Evolutionary conservation across 2,113 vertebrate species (phyloP).

Genomic region (Fregata magnificens): DNA sequence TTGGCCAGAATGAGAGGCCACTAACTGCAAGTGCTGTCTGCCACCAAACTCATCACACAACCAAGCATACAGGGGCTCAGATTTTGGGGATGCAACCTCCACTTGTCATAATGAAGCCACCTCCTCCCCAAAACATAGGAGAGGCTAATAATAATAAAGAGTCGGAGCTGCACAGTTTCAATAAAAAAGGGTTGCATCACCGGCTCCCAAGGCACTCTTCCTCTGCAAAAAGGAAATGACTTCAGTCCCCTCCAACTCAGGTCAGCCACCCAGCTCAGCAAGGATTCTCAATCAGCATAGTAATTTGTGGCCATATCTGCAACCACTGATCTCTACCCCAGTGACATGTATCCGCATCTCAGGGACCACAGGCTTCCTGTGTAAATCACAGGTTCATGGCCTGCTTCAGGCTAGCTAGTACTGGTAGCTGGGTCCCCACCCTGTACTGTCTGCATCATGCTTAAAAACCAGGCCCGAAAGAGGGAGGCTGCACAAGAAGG

Average conservation of each 20-base stretch:
- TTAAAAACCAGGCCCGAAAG: neutral
- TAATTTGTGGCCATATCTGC: neutral
- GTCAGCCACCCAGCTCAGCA: neutral
- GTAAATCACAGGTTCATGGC: neutral
- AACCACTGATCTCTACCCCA: neutral
- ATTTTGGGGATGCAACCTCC: neutral
- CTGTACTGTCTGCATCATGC: rapidly evolving
- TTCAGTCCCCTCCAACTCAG: neutral
- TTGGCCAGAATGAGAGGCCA: neutral
- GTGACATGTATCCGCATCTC: neutral
- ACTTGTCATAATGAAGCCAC: rapidly evolving
- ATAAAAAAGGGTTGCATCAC: neutral
- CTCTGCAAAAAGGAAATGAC: neutral
- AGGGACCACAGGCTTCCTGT: neutral
- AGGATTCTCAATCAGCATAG: neutral
- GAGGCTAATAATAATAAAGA: too few relatives aligned
- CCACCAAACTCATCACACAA: neutral
- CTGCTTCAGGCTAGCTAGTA: rapidly evolving
- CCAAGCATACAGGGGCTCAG: neutral
- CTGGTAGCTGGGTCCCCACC: neutral
- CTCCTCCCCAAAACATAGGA: neutral
- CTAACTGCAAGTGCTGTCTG: neutral
- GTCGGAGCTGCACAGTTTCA: neutral
- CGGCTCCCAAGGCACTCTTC: neutral
- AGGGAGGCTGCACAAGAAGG: neutral